These are phyloP conservation scores for Aphelenchoides fujianensis DNA, from an alignment of 1,140 invertebrate genomes.

Conservation along the genomic window DNA sequence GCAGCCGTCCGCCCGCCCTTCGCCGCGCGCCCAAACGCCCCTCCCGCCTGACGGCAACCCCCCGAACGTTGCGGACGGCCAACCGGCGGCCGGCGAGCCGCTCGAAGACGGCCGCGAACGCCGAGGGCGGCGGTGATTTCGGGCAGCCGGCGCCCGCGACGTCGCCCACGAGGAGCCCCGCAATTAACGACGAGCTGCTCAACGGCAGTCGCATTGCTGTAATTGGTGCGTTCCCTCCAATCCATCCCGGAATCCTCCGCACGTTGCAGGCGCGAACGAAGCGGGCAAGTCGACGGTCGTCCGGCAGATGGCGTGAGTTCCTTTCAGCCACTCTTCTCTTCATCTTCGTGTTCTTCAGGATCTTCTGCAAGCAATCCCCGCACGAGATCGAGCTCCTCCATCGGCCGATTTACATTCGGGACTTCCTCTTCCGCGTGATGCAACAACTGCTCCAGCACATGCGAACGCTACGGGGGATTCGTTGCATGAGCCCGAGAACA, in stretches of 20 bases:
- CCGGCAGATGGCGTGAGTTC: slow-evolving; percentile 7
- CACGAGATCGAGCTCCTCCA: slow-evolving; percentile 18
- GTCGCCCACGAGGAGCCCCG: too few relatives aligned
- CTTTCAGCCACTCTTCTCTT: slow-evolving; percentile 3
- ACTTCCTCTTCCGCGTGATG: slow-evolving; percentile 11
- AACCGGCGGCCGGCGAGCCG: not conserved
- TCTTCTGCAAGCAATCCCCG: not conserved
- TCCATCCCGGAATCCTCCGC: not conserved
- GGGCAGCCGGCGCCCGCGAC: too few relatives aligned
- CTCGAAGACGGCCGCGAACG: not conserved
- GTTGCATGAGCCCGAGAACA: not conserved
- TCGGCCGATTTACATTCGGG: slow-evolving; percentile 11
- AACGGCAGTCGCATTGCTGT: not conserved
- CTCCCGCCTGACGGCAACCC: not conserved
- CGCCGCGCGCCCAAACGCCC: not conserved
- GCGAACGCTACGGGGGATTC: not conserved
- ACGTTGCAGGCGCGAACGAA: slow-evolving; percentile 4
- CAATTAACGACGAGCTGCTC: not conserved
- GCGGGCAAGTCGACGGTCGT: slow-evolving; percentile 12
- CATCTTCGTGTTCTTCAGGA: not conserved
- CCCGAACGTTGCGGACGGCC: not conserved
- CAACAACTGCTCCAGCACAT: not conserved
- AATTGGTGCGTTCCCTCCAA: not conserved
- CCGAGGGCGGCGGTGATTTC: too few relatives aligned
- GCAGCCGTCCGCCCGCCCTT: not conserved